phyloP scores from a whole-genome alignment of 2,797 vertebrate species.

The Liasis olivaceus region DNA sequence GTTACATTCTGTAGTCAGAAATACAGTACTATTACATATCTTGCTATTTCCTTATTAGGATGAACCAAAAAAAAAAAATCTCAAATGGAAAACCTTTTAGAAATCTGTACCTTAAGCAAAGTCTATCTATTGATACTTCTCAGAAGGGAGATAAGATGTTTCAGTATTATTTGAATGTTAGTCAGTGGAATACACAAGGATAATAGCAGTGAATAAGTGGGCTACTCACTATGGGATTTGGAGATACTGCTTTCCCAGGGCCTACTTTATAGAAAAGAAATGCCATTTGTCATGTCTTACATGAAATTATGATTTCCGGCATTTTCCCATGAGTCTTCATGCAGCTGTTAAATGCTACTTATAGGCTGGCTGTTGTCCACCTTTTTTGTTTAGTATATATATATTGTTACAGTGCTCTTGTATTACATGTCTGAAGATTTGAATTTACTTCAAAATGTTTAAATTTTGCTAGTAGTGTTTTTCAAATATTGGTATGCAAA shows the following conservation, averaged over 20 bases:
- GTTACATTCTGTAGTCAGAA: background rate
- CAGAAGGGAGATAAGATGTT: background rate
- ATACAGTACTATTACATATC: background rate
- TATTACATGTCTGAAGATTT: background rate
- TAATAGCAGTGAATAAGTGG: background rate
- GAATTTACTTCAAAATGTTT: background rate
- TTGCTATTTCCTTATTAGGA: background rate
- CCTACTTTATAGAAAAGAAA: background rate
- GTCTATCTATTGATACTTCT: background rate
- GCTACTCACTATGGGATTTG: background rate
- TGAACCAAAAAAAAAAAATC: background rate
- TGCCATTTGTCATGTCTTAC: background rate
- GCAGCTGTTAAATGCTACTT: background rate
- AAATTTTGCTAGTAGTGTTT: conserved; percentile 17
- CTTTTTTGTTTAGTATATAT: background rate
- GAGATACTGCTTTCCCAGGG: background rate
- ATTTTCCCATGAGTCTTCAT: background rate
- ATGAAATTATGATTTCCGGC: background rate
- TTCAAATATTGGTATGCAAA: background rate
- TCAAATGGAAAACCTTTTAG: background rate
- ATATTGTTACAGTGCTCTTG: background rate
- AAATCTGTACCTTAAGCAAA: background rate
- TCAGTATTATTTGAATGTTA: background rate
- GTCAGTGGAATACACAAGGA: background rate
- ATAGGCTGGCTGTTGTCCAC: background rate